Base-by-base conservation (phyloP, 2,797 vertebrate species). In the Melanotaenia nigrans region DNA sequence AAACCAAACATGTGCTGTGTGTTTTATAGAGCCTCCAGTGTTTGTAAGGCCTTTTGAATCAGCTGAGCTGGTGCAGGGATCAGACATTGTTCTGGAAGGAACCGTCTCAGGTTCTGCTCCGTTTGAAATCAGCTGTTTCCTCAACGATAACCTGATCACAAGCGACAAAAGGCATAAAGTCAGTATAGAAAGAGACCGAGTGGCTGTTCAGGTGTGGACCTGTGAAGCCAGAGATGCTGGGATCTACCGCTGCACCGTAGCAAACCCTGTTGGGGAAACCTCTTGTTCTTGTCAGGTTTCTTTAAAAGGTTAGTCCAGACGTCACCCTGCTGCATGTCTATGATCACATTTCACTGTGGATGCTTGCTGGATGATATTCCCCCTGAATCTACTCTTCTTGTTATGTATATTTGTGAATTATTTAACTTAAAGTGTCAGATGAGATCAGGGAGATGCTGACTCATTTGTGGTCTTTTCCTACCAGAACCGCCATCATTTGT, bases 401-500 rank as follows among this genome's bases (percentile, higher is more conserved):
- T 35, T 24, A 4, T 25, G 24, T 40, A 24, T 7, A 4, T 1
- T 38, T 55, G 4, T 30, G 30, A 36, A 20, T 36, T 22, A 3
- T 20, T 42, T 25, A 9, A 61, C 18, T 30, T 4, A n/a, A 5
- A 40, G 20, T 3, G 22, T 5, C 67, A 38, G 8, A 5, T 63
- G 24, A 22, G 14, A 64, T 47, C 32, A 49, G 16, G 7, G 1
- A 54, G 1, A 30, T 3, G 28, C 32, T 61, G 56, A 73, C 68
- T 90, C 69, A 86, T 20, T 1, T 89, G 67, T 90, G 71, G 73
- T 89, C 77, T 91, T 85, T 76, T 89, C 80, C 59, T 83, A 91
- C 83, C 93, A 99, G 97, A 97, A 83, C 95, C 96, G 33, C 97
- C 97, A 0, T 91, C 94, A 32, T 99, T 99, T 92, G 74, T 95